Evolutionary conservation across 1,140 invertebrate species (phyloP).

Genomic region (Eurosta solidaginis): DNA sequence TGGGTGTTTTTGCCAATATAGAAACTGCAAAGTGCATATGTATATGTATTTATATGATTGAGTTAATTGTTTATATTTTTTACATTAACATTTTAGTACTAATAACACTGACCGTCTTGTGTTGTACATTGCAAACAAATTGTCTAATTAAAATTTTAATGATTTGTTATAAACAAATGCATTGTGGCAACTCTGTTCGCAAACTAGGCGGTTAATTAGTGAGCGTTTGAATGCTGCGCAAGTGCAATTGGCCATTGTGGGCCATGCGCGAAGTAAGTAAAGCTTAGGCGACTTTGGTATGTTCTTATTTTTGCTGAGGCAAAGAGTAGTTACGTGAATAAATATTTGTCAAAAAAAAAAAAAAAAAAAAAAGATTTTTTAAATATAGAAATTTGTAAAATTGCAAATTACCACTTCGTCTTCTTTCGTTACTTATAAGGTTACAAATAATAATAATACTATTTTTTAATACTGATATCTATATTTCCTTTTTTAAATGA

Average conservation of each 20-base stretch:
- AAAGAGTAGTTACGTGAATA: background rate
- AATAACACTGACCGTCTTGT: background rate
- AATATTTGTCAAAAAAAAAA: background rate
- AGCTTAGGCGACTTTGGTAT: background rate
- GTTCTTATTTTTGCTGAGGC: background rate
- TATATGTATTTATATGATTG: background rate
- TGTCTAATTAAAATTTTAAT: conserved; percentile 1
- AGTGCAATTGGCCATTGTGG: background rate
- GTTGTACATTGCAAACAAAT: conserved; percentile 4
- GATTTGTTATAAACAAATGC: background rate
- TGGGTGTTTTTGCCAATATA: background rate
- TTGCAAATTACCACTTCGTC: too few relatives aligned
- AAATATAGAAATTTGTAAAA: too few relatives aligned
- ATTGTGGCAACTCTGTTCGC: background rate
- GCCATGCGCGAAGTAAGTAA: background rate
- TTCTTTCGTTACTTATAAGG: too few relatives aligned
- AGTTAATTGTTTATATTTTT: background rate
- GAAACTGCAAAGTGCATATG: background rate
- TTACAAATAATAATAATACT: too few relatives aligned
- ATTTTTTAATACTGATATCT: too few relatives aligned
- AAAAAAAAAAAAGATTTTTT: too few relatives aligned
- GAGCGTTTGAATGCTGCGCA: background rate
- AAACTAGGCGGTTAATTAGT: conserved; percentile 9
- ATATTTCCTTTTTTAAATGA: too few relatives aligned
- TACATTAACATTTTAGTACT: background rate